Evolutionary conservation across 2,888 invertebrate genomes (phyloP).

Genomic region (Venustoraphidia nigricollis): DNA sequence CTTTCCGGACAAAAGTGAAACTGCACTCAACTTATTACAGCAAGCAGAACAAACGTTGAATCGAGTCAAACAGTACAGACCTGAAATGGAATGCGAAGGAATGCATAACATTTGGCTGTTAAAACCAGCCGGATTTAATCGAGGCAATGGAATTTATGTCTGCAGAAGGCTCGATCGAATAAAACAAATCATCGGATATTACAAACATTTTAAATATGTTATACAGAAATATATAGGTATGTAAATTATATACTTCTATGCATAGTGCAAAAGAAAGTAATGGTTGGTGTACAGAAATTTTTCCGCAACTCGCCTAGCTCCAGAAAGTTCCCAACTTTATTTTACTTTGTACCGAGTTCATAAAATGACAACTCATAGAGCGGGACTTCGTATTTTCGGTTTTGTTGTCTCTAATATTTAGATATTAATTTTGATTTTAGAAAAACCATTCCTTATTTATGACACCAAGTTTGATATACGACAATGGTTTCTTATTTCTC

Average conservation of each 20-base stretch:
- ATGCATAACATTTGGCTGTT: conserved; percentile 67
- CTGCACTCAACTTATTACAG: too few species aligned
- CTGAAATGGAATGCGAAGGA: conserved; percentile 51
- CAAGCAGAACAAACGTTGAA: conserved; percentile 33
- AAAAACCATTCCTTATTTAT: conserved; percentile 66
- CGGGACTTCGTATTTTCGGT: too few species aligned
- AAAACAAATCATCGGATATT: conserved; percentile 33
- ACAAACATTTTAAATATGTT: conserved; percentile 44
- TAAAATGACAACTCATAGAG: too few species aligned
- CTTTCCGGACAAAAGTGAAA: too few species aligned
- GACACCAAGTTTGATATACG: conserved; percentile 80
- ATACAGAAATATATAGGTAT: conserved; percentile 73
- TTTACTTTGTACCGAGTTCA: too few species aligned
- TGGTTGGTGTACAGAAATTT: too few species aligned
- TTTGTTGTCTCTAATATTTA: too few species aligned
- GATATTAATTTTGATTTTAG: conserved; percentile 28
- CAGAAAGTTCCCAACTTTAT: too few species aligned
- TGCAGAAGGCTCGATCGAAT: conserved; percentile 53
- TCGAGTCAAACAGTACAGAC: conserved; percentile 36
- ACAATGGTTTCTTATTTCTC: conserved; percentile 79
- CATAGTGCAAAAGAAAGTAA: too few species aligned
- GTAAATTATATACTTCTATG: conserved; percentile 11
- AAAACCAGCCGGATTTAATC: conserved; percentile 60
- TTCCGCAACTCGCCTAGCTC: too few species aligned
- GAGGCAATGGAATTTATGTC: conserved; percentile 62